Evolutionary conservation across 2,888 invertebrate species (phyloP).

Genomic region (Vannuccia rotundouncinata): DNA sequence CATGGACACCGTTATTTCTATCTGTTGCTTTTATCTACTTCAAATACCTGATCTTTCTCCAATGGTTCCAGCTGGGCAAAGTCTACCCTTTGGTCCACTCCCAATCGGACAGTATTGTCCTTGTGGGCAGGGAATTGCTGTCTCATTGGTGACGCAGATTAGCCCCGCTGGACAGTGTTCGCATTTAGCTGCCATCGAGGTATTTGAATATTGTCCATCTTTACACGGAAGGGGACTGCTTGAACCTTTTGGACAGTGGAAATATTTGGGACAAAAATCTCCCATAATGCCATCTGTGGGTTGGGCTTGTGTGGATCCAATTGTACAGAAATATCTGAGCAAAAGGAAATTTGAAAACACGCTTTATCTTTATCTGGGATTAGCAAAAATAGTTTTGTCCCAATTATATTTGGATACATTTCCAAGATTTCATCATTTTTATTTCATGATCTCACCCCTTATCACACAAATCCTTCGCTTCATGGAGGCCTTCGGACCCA

Average conservation of each 20-base stretch:
- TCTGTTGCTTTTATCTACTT: too few relatives aligned
- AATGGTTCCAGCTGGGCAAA: constrained; percentile 47
- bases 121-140: background rate
- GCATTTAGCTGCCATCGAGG: background rate
- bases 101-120: background rate
- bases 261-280: background rate
- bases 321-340: constrained; percentile 46
- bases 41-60: too few relatives aligned
- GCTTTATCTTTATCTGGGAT: too few relatives aligned
- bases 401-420: too few relatives aligned
- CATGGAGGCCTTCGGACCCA: constrained; percentile 46
- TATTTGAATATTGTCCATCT: background rate
- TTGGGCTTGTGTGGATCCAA: constrained; percentile 45
- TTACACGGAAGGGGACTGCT: background rate
- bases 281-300: constrained; percentile 50
- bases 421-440: too few relatives aligned
- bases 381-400: too few relatives aligned
- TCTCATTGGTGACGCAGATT: background rate
- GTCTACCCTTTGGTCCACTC: constrained; percentile 48
- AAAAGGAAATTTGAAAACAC: too few relatives aligned
- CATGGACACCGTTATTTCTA: too few relatives aligned
- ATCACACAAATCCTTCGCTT: constrained; percentile 47
- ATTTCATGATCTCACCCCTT: constrained; percentile 50
- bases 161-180: background rate
- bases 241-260: background rate